Percentiles rank a stretch among this genome's conserved stretches.
phyloP scores from a whole-genome alignment of 2,797 vertebrate genomes.

The Tapirus indicus region DNA sequence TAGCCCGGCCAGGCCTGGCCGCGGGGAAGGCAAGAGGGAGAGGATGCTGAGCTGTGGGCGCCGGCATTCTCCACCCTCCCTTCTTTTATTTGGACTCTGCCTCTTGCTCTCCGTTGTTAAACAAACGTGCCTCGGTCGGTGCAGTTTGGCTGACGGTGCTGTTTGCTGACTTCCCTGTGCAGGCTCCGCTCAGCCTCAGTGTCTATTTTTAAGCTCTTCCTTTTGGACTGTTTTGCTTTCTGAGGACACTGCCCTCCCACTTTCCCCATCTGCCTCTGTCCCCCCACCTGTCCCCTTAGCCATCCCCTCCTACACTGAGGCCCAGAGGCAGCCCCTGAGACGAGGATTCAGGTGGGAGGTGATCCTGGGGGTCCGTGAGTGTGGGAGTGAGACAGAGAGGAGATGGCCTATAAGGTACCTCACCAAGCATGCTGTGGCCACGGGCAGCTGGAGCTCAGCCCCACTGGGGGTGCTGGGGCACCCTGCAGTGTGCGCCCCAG shows the following conservation, averaged over 20 bases:
- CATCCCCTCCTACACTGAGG: accelerated
- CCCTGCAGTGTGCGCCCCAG: neutral
- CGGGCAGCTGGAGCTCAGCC: neutral
- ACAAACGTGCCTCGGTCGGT: too few species aligned
- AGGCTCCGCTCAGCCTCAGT: neutral
- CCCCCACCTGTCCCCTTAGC: neutral
- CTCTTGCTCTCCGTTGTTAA: neutral
- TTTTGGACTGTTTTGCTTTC: conserved; percentile 71
- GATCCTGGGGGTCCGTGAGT: accelerated
- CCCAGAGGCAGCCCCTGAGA: neutral
- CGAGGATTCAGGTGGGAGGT: too few species aligned
- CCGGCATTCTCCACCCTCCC: accelerated
- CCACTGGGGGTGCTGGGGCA: too few species aligned
- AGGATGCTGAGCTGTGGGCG: neutral
- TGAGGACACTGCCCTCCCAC: conserved; percentile 20
- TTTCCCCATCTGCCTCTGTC: neutral
- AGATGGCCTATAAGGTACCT: accelerated
- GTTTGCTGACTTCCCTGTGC: conserved; percentile 71
- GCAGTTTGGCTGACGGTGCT: neutral
- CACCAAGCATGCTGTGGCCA: accelerated
- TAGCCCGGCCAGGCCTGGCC: neutral
- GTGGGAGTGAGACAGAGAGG: neutral
- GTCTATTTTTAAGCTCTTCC: conserved; percentile 79
- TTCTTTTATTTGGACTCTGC: neutral
- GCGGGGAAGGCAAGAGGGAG: neutral